Conservation (phyloP, 2,797 vertebrate genomes). For the Gadopsis marmoratus region DNA sequence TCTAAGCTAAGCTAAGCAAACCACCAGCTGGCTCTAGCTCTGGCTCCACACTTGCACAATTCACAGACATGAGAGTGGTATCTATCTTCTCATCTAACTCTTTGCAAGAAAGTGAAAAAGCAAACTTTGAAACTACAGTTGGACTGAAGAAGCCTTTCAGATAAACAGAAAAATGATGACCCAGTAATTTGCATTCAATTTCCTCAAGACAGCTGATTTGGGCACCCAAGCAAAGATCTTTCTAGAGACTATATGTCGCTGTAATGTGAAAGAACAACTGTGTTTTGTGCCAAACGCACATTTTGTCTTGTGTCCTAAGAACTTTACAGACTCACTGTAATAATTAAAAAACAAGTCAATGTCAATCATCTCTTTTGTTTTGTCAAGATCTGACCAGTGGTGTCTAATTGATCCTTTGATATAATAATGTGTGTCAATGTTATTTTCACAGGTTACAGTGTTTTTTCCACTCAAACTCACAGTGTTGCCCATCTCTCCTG, state of each 20-base stretch:
- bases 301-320: not conserved
- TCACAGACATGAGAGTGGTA: not conserved
- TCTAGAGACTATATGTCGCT: not conserved
- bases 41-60: not conserved
- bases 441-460: not conserved
- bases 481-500: slow-evolving; percentile 29
- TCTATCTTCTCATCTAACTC: not conserved
- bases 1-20: slow-evolving; percentile 8
- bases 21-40: not conserved
- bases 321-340: not conserved
- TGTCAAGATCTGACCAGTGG: not conserved
- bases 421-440: not conserved
- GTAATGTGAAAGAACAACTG: not conserved
- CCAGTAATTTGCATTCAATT: slow-evolving; percentile 1
- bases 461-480: not conserved
- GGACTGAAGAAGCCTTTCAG: not conserved
- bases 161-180: not conserved
- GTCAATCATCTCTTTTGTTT: not conserved
- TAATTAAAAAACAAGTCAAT: not conserved
- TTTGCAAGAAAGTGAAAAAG: not conserved
- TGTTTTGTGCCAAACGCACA: not conserved
- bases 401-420: not conserved
- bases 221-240: not conserved
- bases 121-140: not conserved
- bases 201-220: slow-evolving; percentile 1